These are phyloP conservation scores for Chrysochloris asiatica DNA, from an alignment of 2,113 vertebrate genomes.

Conservation along the genomic window DNA sequence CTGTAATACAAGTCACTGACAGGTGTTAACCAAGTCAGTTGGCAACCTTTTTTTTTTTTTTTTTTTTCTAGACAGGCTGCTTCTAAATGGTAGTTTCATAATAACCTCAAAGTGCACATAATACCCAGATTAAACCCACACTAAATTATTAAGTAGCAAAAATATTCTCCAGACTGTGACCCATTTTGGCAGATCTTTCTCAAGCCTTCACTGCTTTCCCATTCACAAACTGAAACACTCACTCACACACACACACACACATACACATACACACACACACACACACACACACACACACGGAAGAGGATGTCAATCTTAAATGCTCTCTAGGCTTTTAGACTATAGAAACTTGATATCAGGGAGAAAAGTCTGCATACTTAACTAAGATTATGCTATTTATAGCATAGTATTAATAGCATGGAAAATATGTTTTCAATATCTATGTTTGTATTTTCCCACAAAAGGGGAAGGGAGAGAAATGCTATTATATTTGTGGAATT, in stretches of 20 bases:
- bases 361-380: background rate
- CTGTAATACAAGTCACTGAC: constrained; percentile 55
- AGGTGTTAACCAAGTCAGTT: constrained; percentile 68
- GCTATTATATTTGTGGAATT: background rate
- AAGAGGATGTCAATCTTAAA: background rate
- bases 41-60: constrained; percentile 47
- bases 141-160: constrained; percentile 46
- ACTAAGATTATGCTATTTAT: background rate
- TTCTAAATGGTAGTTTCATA: constrained; percentile 27
- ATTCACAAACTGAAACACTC: too few species aligned
- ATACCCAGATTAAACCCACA: background rate
- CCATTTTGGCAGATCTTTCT: background rate
- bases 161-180: background rate
- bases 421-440: background rate
- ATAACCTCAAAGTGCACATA: constrained; percentile 13
- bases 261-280: background rate
- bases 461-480: background rate
- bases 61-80: constrained; percentile 43
- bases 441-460: background rate
- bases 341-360: background rate
- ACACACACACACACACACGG: background rate
- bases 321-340: background rate
- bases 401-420: background rate
- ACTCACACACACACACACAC: background rate
- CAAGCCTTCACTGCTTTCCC: background rate